These are phyloP conservation scores for Acronicta psi DNA, from an alignment of 2,888 invertebrate genomes.

Conservation along the genomic window DNA sequence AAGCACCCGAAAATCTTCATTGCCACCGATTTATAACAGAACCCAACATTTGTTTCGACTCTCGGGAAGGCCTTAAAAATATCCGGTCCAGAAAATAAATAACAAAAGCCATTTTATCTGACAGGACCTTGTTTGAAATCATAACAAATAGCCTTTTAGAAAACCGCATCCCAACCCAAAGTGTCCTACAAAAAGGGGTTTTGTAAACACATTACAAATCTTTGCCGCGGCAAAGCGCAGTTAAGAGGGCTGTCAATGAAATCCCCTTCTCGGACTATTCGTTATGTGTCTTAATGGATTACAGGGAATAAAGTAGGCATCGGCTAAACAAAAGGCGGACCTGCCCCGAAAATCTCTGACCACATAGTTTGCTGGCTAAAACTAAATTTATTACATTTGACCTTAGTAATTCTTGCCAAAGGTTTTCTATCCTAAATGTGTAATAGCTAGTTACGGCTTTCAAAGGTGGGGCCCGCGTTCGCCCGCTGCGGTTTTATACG, in stretches of 20 bases:
- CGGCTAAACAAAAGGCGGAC: conserved; percentile 85
- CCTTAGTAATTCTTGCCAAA: conserved; percentile 86
- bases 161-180: conserved; percentile 84
- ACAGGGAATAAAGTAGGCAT: conserved; percentile 86
- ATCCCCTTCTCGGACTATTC: conserved; percentile 81
- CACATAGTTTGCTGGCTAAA: conserved; percentile 86
- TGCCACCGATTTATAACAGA: conserved; percentile 50
- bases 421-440: conserved; percentile 83
- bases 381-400: conserved; percentile 88
- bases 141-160: conserved; percentile 88
- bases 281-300: conserved; percentile 87
- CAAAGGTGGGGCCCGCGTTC: conserved; percentile 78
- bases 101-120: conserved; percentile 85
- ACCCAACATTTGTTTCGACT: conserved; percentile 68
- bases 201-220: conserved; percentile 85
- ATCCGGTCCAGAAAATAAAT: conserved; percentile 82
- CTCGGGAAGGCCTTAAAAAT: conserved; percentile 73
- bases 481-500: conserved; percentile 81
- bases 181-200: conserved; percentile 84
- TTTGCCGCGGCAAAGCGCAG: conserved; percentile 77
- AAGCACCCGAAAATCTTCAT: conserved; percentile 47
- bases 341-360: conserved; percentile 83
- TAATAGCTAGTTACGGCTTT: conserved; percentile 82
- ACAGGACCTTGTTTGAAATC: conserved; percentile 87
- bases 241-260: conserved; percentile 85